Conservation (phyloP, 2,797 vertebrate genomes). For the Sebastes iracundus region DNA sequence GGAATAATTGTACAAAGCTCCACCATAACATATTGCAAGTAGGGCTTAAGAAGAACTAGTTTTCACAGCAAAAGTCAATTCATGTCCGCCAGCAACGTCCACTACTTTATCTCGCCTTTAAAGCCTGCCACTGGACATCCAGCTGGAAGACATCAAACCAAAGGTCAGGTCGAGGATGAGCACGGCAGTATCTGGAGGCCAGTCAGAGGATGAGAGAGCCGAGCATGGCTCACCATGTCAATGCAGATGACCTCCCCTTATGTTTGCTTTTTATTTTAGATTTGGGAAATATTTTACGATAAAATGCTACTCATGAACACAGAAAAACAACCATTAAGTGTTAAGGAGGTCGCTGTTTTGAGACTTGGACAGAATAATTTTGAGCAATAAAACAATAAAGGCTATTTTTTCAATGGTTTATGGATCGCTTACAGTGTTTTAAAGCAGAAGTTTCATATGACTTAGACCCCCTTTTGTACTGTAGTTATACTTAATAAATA, state of each 20-base stretch:
- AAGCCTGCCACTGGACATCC: constrained; percentile 37
- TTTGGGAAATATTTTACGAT: neutral
- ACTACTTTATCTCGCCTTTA: constrained; percentile 44
- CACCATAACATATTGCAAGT: neutral
- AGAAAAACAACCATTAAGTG: neutral
- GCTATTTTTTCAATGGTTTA: neutral
- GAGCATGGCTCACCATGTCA: constrained; percentile 29
- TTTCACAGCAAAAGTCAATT: constrained; percentile 34
- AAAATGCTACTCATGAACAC: neutral
- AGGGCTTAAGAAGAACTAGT: neutral
- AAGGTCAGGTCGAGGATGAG: constrained; percentile 60
- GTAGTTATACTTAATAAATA: neutral
- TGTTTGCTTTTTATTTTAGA: constrained; percentile 28
- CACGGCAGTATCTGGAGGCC: constrained; percentile 39
- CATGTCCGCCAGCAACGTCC: constrained; percentile 11
- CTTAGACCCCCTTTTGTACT: neutral
- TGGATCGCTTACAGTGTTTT: neutral
- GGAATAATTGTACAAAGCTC: neutral
- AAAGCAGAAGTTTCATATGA: neutral
- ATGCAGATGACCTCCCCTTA: constrained; percentile 24
- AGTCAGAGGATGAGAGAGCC: constrained; percentile 36
- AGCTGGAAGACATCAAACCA: constrained; percentile 58
- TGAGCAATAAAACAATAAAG: neutral
- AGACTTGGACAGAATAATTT: neutral
- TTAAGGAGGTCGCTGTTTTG: neutral